phyloP scores from a whole-genome alignment of 2,888 invertebrate genomes.

The Nephrocerus scutellatus region DNA sequence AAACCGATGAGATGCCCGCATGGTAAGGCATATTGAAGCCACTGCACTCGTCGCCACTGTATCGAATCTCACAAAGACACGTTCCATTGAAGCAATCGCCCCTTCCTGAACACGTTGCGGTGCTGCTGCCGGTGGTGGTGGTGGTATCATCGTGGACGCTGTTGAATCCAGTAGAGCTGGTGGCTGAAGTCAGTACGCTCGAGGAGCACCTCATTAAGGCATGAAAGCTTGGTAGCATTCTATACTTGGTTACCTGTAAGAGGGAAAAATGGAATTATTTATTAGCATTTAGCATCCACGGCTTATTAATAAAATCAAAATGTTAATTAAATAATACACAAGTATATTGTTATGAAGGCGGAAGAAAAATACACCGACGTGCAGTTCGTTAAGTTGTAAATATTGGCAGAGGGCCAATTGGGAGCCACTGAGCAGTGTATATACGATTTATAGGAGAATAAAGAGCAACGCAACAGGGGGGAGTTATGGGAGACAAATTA shows the following conservation, averaged over 20 bases:
- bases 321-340: no score
- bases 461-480: no score
- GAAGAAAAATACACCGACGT: no score
- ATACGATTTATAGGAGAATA: no score
- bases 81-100: constrained; percentile 90
- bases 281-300: no score
- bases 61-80: constrained; percentile 84
- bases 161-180: constrained; percentile 14
- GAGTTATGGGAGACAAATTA: no score
- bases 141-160: constrained; percentile 26
- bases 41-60: constrained; percentile 75
- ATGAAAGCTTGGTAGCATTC: constrained; percentile 46
- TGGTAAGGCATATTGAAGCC: constrained; percentile 78
- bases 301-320: no score
- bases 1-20: constrained; percentile 64
- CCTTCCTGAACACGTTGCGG: constrained; percentile 67
- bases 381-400: no score
- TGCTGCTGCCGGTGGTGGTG: no score
- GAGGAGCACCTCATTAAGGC: constrained; percentile 48
- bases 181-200: constrained; percentile 36
- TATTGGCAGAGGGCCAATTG: no score
- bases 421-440: no score
- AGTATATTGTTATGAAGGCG: no score
- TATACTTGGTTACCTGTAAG: constrained; percentile 36
- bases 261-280: constrained; percentile 12